Base-by-base conservation (phyloP, 2,888 invertebrate species). In the Cremastinae sp. region DNA sequence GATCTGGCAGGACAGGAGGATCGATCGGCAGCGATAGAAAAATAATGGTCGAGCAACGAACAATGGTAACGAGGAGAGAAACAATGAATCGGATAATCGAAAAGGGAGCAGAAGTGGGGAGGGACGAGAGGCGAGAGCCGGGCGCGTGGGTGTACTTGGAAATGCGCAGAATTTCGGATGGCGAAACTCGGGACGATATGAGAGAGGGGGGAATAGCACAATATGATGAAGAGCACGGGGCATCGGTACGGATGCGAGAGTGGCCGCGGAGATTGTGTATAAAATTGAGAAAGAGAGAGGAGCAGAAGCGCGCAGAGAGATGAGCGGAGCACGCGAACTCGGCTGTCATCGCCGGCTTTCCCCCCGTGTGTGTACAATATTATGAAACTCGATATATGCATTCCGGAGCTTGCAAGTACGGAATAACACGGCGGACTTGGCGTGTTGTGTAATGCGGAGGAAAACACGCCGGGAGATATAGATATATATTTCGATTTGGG, bases 331-430 rank as follows among this genome's bases (percentile, higher is more conserved):
- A 61, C 73, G 69, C 70, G 76, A 73, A 77, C 73, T 77, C 41
- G 69, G 73, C 69, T 77, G 76, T 77, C 76, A 74, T 77, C 76
- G n/a, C n/a, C n/a, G 76, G 70, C 65, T 62, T 77, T 70, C 43
- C 45, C 62, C 43, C n/a, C n/a, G n/a, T n/a, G n/a, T n/a, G n/a
- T n/a, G 61, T 68, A 61, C 61, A 77, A 53, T 64, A 61, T 59
- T n/a, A n/a, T n/a, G n/a, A 59, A 54, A 59, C 62, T 64, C 53
- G 69, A 59, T 74, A 69, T 78, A 80, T 83, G 81, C 75, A 68
- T 75, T 78, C 79, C 79, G 78, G 72, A 77, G 79, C 74, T 59
- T 66, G 61, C 73, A 62, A 62, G 73, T 65, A 75, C 74, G 70
- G 75, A 76, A 77, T 71, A 75, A 73, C 76, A 61, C 45, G 75